Base-by-base conservation (phyloP, 2,888 invertebrate species). In the Dusona sp. region DNA sequence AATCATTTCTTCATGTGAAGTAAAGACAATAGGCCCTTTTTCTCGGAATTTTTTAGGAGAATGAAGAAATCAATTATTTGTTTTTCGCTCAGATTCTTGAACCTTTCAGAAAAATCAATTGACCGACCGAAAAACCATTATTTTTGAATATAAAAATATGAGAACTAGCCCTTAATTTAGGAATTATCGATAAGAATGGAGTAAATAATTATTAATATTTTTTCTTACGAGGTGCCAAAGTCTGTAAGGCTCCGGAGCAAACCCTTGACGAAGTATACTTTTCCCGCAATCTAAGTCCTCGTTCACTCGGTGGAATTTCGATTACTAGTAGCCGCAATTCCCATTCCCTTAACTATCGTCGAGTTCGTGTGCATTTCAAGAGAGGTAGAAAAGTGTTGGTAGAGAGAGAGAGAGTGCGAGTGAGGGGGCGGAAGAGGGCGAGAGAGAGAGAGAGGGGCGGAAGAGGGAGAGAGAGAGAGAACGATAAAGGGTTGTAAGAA, bases 281-380 rank as follows among this genome's bases (percentile, higher is more conserved):
- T 79, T 70, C 68, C 57, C 57, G 48, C 85, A 74, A 85, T 86
- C 78, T 67, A 78, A 84, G 84, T 84, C 84, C 67, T 54, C 80
- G 86, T 79, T 72, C 86, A 80, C 83, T 83, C 72, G 72, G 38
- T 80, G 45, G 73, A 86, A 84, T 86, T 84, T 83, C 84, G 86
- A 86, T 86, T 84, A 72, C 72, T 73, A 79, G 80, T 73, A 45
- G 64, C 64, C 78, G 77, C 78, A 78, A 83, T 72, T 78, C 72
- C 72, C 77, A 61, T 70, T 70, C 57, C 82, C 61, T 45, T 54
- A 78, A 83, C 74, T 77, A 83, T 83, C 80, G 67, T 70, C 74
- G 79, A 72, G 77, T 54, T 70, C 22, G 13, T 64, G 70, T 64
- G 77, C 77, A 64, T 65, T 51, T 42, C 0, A 42, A 42, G 42